A percentile compares a stretch with the other conserved stretches of the same genome.
phyloP scores from a whole-genome alignment of 1,140 invertebrate species.

The Lepidurus packardi region DNA sequence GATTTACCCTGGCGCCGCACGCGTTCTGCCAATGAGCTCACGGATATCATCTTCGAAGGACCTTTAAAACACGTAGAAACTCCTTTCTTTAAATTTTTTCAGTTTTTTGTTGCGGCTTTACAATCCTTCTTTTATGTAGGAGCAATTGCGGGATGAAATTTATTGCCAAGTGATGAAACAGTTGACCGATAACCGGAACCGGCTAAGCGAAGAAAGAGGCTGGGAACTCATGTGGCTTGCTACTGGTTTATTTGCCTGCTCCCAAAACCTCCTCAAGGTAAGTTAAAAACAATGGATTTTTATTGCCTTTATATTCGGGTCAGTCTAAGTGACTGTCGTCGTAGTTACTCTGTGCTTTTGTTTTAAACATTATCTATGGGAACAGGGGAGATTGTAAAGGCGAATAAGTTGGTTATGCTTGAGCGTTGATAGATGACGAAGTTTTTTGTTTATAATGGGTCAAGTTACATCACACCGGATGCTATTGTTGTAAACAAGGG shows the following conservation, averaged over 20 bases:
- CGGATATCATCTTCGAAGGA: conserved; percentile 95
- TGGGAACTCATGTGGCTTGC: conserved; percentile 99
- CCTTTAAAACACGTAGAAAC: conserved; percentile 83
- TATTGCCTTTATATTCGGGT: conserved; percentile 20
- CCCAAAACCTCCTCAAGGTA: conserved; percentile 78
- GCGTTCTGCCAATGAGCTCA: conserved; percentile 89
- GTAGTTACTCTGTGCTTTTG: not conserved
- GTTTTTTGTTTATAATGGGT: not conserved
- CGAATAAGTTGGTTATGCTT: not conserved
- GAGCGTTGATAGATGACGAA: not conserved
- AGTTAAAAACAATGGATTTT: conserved; percentile 40
- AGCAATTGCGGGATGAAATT: conserved; percentile 94
- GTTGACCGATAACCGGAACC: conserved; percentile 85
- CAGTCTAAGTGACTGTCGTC: not conserved
- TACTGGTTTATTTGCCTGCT: conserved; percentile 91
- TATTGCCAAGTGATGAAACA: conserved; percentile 99
- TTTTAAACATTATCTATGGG: not conserved
- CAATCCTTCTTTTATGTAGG: conserved; percentile 46
- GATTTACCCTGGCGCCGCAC: conserved; percentile 90
- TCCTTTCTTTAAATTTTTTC: not conserved
- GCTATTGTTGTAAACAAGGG: not conserved
- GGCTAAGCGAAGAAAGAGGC: conserved; percentile 89
- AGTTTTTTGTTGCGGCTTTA: not conserved
- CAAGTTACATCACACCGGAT: not conserved
- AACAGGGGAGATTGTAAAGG: not conserved